Evolutionary conservation across 2,113 vertebrate species (phyloP).

Genomic region (Meriones unguiculatus): DNA sequence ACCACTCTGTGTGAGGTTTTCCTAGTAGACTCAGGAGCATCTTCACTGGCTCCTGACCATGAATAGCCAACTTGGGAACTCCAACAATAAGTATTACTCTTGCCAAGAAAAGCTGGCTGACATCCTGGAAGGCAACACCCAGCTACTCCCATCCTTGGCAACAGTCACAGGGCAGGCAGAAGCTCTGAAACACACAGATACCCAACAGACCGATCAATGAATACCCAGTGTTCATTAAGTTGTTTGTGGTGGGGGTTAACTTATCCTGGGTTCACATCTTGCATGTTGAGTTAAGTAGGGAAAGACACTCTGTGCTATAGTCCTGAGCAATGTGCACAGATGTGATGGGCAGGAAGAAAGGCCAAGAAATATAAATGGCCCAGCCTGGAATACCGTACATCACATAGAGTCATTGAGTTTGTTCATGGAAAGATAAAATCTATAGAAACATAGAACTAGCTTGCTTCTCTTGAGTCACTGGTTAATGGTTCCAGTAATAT

Average conservation of each 20-base stretch:
- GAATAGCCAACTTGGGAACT: not conserved
- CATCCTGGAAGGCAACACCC: slow-evolving; percentile 10
- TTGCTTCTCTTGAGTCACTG: not conserved
- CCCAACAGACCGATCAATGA: not conserved
- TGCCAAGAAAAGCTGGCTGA: slow-evolving; percentile 72
- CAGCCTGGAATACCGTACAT: no score
- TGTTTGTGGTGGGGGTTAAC: not conserved
- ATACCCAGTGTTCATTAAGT: not conserved
- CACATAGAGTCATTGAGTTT: not conserved
- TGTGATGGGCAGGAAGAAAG: not conserved
- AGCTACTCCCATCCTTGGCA: not conserved
- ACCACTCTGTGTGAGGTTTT: not conserved
- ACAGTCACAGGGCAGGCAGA: not conserved
- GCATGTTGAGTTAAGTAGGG: not conserved
- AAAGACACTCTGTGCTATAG: not conserved
- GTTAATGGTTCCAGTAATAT: not conserved
- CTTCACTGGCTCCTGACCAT: not conserved
- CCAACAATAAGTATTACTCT: slow-evolving; percentile 4
- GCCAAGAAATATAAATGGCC: not conserved
- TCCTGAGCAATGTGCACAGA: not conserved
- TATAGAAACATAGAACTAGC: not conserved
- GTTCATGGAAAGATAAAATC: not conserved
- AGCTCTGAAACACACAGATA: not conserved
- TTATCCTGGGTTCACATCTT: not conserved
- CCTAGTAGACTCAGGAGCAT: not conserved